phyloP scores from a whole-genome alignment of 1,140 invertebrate species.

The Platyscapa corneri region DNA sequence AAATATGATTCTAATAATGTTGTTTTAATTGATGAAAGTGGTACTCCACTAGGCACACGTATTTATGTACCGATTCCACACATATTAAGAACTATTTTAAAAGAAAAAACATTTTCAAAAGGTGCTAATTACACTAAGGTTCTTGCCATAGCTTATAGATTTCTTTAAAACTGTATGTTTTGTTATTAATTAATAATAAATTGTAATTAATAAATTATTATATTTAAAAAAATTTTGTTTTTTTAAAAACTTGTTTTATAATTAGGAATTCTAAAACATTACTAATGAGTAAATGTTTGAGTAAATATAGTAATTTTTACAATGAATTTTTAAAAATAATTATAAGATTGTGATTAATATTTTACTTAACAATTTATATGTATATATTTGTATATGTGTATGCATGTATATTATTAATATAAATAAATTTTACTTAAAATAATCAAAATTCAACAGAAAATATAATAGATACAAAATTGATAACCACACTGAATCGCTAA shows the following conservation, averaged over 20 bases:
- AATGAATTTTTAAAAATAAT: too few relatives aligned
- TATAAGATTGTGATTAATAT: too few relatives aligned
- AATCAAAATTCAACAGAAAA: too few relatives aligned
- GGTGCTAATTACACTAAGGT: constrained; percentile 96
- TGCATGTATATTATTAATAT: too few relatives aligned
- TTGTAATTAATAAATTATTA: not conserved
- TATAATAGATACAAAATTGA: too few relatives aligned
- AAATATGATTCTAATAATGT: constrained; percentile 98
- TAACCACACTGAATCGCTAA: too few relatives aligned
- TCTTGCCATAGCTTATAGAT: constrained; percentile 92
- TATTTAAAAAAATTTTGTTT: not conserved
- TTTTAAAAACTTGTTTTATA: not conserved
- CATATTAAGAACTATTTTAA: constrained; percentile 89
- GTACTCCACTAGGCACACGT: constrained; percentile 93
- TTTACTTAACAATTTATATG: too few relatives aligned
- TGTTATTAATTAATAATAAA: not conserved
- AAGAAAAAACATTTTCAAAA: constrained; percentile 87
- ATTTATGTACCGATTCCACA: constrained; percentile 97
- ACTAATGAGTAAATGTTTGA: too few relatives aligned
- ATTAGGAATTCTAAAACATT: too few relatives aligned
- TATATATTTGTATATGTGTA: too few relatives aligned
- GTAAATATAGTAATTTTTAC: too few relatives aligned
- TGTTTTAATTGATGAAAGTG: constrained; percentile 96
- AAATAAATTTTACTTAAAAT: too few relatives aligned
- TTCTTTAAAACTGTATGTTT: constrained; percentile 83